Percentiles rank a stretch among this genome's conserved stretches.
Conservation (phyloP, 2,113 vertebrate genomes). For the Halcyon malimbica region DNA sequence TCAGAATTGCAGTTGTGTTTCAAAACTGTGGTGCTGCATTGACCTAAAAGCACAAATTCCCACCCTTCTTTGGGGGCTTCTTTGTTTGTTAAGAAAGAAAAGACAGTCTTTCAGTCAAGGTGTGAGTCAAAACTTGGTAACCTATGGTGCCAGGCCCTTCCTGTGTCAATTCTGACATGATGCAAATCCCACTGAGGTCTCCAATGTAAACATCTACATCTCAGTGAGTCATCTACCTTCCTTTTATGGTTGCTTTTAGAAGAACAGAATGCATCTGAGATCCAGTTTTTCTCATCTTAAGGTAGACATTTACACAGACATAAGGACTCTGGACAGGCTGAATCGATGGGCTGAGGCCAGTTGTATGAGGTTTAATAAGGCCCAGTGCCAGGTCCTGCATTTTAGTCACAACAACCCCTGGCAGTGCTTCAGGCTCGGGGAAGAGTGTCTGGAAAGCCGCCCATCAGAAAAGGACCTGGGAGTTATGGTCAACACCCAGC, state of each 20-base stretch:
- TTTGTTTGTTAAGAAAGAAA: background rate
- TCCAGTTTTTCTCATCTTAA: background rate
- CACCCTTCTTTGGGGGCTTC: rapidly evolving
- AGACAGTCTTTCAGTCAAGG: background rate
- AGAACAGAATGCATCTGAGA: background rate
- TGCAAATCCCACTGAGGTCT: background rate
- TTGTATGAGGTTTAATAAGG: no score
- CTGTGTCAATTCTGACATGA: background rate
- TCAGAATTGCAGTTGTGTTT: background rate
- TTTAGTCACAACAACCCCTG: no score
- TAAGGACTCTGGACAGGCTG: background rate
- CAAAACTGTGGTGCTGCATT: background rate
- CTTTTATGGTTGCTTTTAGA: background rate
- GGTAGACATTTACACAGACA: background rate
- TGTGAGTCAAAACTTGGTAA: background rate
- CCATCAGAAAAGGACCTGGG: no score
- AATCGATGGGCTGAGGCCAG: no score
- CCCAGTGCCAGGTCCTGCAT: no score
- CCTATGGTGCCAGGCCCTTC: no score
- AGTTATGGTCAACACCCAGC: no score
- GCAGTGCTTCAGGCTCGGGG: no score
- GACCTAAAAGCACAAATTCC: background rate
- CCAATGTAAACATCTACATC: background rate
- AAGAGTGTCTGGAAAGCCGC: no score
- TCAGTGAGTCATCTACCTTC: background rate